phyloP scores from a whole-genome alignment of 2,113 vertebrate species.

The Indri indri region DNA sequence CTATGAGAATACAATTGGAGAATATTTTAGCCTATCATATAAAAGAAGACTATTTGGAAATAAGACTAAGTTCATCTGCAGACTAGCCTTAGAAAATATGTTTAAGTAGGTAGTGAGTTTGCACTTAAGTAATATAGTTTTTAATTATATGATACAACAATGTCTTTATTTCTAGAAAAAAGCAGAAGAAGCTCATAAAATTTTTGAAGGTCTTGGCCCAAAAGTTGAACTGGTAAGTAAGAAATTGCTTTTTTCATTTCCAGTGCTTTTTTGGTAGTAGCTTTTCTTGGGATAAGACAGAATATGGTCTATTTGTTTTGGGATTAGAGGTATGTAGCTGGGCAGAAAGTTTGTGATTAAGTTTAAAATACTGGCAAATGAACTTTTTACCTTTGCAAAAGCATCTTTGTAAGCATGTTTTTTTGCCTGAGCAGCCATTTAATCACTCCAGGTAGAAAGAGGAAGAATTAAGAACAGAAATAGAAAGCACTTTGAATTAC shows the following conservation, averaged over 20 bases:
- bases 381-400: constrained; percentile 6
- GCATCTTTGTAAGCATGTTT: neutral
- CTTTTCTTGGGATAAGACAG: constrained; percentile 35
- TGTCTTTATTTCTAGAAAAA: constrained; percentile 92
- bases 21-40: neutral
- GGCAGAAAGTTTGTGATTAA: neutral
- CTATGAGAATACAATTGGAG: neutral
- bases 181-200: constrained; percentile 99
- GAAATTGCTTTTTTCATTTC: neutral
- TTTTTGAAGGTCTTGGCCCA: constrained; percentile 97
- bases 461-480: neutral
- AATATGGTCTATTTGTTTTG: neutral
- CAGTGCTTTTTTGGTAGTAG: neutral
- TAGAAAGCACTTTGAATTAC: neutral
- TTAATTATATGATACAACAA: constrained; percentile 54
- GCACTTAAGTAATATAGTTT: neutral
- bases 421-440: neutral
- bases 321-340: neutral
- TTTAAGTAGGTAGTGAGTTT: constrained; percentile 44
- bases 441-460: neutral
- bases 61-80: neutral
- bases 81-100: neutral
- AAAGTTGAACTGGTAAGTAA: constrained; percentile 96
- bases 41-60: constrained; percentile 31
- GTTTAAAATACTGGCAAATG: neutral